Conservation (phyloP, 2,113 vertebrate species). For the Boulengeromyrus knoepffleri region DNA sequence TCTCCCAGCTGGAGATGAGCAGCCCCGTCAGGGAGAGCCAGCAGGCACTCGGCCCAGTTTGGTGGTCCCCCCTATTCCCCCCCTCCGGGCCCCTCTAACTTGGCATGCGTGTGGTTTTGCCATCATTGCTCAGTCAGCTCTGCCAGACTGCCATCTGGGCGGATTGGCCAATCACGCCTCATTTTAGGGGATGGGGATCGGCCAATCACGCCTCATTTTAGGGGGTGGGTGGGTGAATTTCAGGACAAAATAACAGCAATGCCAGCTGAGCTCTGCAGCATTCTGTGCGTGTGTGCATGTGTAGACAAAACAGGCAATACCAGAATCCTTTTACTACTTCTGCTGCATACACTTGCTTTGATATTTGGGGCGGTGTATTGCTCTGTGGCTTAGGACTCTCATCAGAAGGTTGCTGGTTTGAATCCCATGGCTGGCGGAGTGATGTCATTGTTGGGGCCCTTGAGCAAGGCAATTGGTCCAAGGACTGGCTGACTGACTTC, state of each 20-base stretch:
- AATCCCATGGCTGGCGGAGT: not conserved
- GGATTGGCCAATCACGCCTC: not conserved
- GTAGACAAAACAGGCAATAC: not conserved
- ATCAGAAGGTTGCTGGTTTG: not conserved
- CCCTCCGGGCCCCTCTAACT: not conserved
- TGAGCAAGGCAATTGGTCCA: not conserved
- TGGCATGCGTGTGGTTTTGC: not conserved
- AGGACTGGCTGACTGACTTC: not conserved
- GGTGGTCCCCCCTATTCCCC: not conserved
- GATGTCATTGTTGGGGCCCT: not conserved
- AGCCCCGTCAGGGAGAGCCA: not conserved
- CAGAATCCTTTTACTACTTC: not conserved
- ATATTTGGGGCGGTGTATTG: not conserved
- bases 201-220: not conserved
- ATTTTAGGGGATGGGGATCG: not conserved
- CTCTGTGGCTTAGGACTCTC: not conserved
- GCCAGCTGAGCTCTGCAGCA: not conserved
- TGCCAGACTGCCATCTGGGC: not conserved
- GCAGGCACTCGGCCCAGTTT: not conserved
- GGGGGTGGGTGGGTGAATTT: not conserved
- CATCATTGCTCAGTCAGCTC: not conserved
- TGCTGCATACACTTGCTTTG: not conserved
- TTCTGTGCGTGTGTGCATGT: not conserved
- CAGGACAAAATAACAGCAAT: not conserved
- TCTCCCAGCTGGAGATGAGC: slow-evolving; percentile 4